These are phyloP conservation scores for Platyscapa corneri DNA, from an alignment of 1,140 invertebrate species.

Conservation along the genomic window DNA sequence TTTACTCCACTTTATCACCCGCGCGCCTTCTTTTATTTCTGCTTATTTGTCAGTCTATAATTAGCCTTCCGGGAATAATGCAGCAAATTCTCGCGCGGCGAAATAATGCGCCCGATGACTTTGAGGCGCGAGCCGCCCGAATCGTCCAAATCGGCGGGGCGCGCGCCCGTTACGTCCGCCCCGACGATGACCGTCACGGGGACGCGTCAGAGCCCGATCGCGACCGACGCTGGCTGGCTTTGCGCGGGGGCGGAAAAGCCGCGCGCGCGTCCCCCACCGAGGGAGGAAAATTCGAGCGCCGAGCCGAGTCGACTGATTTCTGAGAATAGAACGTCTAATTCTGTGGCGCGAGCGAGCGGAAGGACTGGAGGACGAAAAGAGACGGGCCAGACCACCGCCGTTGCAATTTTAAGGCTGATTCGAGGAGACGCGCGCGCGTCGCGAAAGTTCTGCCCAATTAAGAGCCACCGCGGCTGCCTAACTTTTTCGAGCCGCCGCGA, in stretches of 20 bases:
- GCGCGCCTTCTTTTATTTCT: not conserved
- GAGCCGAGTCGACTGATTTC: constrained; percentile 61
- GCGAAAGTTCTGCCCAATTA: not conserved
- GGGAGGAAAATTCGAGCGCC: constrained; percentile 10
- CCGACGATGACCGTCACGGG: no score
- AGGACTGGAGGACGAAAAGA: constrained; percentile 46
- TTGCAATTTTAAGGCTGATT: constrained; percentile 75
- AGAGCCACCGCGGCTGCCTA: no score
- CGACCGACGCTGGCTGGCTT: no score
- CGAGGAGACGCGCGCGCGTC: constrained; percentile 58
- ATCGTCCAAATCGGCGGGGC: no score
- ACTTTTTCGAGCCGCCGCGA: no score
- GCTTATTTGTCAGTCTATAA: not conserved
- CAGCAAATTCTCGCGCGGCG: no score
- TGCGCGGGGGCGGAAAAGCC: no score
- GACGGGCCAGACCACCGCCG: constrained; percentile 69
- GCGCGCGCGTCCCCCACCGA: no score
- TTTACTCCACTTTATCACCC: not conserved
- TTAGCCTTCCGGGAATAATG: not conserved
- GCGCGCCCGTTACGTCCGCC: no score
- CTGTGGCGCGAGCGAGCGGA: constrained; percentile 59
- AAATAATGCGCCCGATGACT: no score
- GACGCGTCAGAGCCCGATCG: no score
- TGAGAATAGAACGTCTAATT: constrained; percentile 75
- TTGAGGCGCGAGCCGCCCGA: no score